phyloP scores from a whole-genome alignment of 2,888 invertebrate species.

The Prosapia bicincta region DNA sequence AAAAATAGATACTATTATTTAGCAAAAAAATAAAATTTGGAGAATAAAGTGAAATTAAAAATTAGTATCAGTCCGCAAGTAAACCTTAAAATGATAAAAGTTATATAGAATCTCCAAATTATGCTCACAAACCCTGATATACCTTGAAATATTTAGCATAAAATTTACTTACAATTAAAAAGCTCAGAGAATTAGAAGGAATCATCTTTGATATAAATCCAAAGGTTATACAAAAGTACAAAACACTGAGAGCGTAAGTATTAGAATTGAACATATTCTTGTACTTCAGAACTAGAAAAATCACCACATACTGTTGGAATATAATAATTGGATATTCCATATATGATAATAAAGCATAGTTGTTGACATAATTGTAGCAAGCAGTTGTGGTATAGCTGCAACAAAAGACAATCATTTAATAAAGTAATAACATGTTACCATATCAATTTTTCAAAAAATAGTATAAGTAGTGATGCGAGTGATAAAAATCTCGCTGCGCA shows the following conservation, averaged over 20 bases:
- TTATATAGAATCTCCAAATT: too few relatives aligned
- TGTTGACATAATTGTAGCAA: conserved; percentile 73
- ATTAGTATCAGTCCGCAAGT: too few relatives aligned
- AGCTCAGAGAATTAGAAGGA: conserved; percentile 51
- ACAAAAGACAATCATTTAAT: conserved; percentile 38
- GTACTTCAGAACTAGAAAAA: conserved; percentile 68
- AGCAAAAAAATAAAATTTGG: too few relatives aligned
- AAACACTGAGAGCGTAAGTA: conserved; percentile 44
- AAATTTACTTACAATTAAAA: conserved; percentile 59
- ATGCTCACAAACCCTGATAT: too few relatives aligned
- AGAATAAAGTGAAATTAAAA: too few relatives aligned
- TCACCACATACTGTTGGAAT: conserved; percentile 67
- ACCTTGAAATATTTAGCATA: too few relatives aligned
- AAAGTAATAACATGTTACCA: too few relatives aligned
- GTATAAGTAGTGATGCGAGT: too few relatives aligned
- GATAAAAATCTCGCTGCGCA: too few relatives aligned
- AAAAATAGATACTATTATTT: too few relatives aligned
- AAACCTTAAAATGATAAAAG: too few relatives aligned
- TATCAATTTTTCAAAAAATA: too few relatives aligned
- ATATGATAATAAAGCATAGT: conserved; percentile 71
- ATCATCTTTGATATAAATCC: conserved; percentile 50
- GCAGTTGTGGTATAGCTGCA: conserved; percentile 77
- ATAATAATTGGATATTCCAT: conserved; percentile 81
- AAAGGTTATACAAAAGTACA: conserved; percentile 45
- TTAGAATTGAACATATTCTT: conserved; percentile 53